These are phyloP conservation scores for Pristiophorus japonicus DNA, from an alignment of 2,113 vertebrate species.

Conservation along the genomic window DNA sequence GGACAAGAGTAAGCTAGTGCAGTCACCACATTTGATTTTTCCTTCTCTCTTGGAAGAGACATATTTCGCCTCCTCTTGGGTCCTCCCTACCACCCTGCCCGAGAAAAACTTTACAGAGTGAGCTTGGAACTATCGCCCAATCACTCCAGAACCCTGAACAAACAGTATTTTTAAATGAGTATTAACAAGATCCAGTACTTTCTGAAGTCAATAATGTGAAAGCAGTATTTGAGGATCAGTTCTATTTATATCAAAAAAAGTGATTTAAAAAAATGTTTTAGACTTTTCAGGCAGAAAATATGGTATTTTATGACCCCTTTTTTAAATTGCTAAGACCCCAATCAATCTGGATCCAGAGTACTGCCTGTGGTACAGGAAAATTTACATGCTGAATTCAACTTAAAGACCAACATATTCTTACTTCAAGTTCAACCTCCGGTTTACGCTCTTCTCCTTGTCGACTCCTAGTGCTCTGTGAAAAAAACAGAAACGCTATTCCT, in stretches of 20 bases:
- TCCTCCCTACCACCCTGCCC: not conserved
- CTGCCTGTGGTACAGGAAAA: not conserved
- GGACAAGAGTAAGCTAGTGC: not conserved
- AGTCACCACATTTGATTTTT: not conserved
- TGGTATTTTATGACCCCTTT: not conserved
- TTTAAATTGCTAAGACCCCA: not conserved
- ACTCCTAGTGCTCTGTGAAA: constrained; percentile 84
- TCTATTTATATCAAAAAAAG: not conserved
- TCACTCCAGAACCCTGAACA: not conserved
- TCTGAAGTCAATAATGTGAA: constrained; percentile 37
- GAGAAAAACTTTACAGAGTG: not conserved
- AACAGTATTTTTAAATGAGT: not conserved
- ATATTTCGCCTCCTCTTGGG: not conserved
- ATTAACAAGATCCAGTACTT: not conserved
- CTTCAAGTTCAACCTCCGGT: constrained; percentile 91
- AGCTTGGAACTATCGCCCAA: not conserved
- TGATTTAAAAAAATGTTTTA: not conserved
- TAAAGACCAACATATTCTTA: constrained; percentile 50
- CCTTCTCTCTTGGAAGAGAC: too few relatives aligned
- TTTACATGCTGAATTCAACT: not conserved
- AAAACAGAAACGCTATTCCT: constrained; percentile 40
- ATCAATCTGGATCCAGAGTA: not conserved
- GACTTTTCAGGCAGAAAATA: not conserved
- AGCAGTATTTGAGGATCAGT: constrained; percentile 43
- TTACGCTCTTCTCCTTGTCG: constrained; percentile 95